Conservation (phyloP, 2,888 invertebrate species). For the Drosophila hamatofila region DNA sequence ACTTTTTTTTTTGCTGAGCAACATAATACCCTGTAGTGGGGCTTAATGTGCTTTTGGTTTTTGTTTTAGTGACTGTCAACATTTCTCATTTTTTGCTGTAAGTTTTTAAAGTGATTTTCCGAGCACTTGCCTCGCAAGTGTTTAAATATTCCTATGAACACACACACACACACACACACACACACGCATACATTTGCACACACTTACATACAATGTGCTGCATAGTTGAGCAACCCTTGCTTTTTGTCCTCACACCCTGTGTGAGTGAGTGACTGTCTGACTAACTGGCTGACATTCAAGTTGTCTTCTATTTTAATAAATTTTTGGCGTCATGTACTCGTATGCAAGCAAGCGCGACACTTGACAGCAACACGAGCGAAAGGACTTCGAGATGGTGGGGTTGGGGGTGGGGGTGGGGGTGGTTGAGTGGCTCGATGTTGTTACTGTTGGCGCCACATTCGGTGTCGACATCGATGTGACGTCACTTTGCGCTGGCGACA, state of each 20-base stretch:
- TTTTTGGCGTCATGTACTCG: conserved; percentile 58
- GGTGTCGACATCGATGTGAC: conserved; percentile 46
- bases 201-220: background rate
- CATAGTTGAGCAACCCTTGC: background rate
- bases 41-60: background rate
- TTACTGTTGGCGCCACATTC: conserved; percentile 5
- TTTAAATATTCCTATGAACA: conserved; percentile 1
- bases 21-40: background rate
- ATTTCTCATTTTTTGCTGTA: conserved; percentile 1
- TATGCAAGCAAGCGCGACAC: conserved; percentile 71
- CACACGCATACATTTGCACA: background rate
- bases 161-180: background rate
- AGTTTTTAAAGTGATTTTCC: conserved; percentile 9
- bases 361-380: conserved; percentile 60
- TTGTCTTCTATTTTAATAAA: conserved; percentile 73
- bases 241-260: background rate
- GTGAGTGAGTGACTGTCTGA: conserved; percentile 31
- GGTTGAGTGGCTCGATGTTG: background rate
- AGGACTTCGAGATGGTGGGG: background rate
- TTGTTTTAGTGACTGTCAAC: conserved; percentile 6
- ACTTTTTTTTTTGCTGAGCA: background rate
- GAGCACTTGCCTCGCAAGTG: conserved; percentile 2
- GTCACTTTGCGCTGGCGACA: conserved; percentile 42
- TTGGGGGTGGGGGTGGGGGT: fast-evolving
- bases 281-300: conserved; percentile 57